Conservation (phyloP, 1,140 invertebrate species). For the Periplaneta americana region DNA sequence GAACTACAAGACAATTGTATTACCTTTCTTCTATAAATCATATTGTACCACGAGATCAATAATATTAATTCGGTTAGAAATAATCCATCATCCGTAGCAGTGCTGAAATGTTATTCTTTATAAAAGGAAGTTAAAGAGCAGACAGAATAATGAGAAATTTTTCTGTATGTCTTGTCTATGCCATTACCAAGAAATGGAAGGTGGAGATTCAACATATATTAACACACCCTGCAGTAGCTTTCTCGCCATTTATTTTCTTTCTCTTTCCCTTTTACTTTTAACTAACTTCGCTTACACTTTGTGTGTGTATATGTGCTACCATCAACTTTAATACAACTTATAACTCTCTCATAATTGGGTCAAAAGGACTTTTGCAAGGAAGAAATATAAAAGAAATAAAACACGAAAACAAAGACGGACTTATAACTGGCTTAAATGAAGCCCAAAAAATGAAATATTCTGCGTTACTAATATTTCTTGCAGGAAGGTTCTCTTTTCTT, state of each 20-base stretch:
- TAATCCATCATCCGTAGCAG: no score
- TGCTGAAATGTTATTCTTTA: no score
- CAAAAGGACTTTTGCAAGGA: background rate
- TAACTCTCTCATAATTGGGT: background rate
- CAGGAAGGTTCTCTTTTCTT: background rate
- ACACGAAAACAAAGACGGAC: background rate
- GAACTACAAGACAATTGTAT: no score
- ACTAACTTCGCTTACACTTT: background rate
- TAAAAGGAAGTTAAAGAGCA: background rate
- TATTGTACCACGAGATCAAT: no score
- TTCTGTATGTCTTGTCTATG: background rate
- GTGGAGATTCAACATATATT: background rate
- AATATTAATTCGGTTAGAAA: no score
- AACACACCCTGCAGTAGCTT: background rate
- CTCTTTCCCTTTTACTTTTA: background rate
- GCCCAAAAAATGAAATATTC: background rate
- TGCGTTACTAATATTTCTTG: background rate
- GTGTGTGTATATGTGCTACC: background rate
- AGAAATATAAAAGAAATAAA: background rate
- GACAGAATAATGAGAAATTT: background rate
- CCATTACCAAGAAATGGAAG: background rate
- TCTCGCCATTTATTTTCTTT: background rate
- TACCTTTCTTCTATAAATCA: no score
- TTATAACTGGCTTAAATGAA: background rate
- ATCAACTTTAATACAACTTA: background rate